Evolutionary conservation across 1,140 invertebrate species (phyloP), one percentile per base, ranked within the genome.

Genomic region (Hylyphantes graminicola): DNA sequence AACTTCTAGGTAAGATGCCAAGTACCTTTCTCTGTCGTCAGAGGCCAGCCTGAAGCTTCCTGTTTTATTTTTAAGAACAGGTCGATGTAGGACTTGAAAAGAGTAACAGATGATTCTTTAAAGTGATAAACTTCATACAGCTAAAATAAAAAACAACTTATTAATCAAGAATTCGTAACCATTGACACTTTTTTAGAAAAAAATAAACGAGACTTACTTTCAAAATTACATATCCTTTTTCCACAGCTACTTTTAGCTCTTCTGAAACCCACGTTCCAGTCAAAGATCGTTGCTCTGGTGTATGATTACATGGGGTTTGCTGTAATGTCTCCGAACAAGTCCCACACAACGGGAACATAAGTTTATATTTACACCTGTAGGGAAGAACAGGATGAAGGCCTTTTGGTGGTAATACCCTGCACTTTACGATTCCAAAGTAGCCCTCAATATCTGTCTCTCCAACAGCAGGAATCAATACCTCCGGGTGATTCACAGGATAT

Each of bases 61-160:
- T 79, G 76, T 54, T 79, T 79, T 63, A 86, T 75, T 61, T 87
- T 87, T 35, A 88, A 68, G 59, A 86, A 88, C 8, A 78, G 75
- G 61, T 87, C 78, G 12, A 87, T 80, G 68, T 87, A 87, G 1
- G 72, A 21, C 15, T 64, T 64, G 80, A 88, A 88, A 6, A 87
- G 51, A 9, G 77, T 79, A n/a, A 53, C 63, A 21, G 53, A 67
- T 59, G 2, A 15, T 65, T 70, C 65, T 64, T 70, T 15, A 53
- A 73, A 83, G 65, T 88, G 86, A 64, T 86, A 88, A 10, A 88
- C 86, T 86, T 88, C 86, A 63, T 86, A 83, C 10, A 88, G 35
- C 80, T 63, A 59, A 59, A 59, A n/a, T 13, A n/a, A 59, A 13
- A 59, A 59, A 59, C n/a, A 13, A 59, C 12, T 2, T 2, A 12